phyloP scores from a whole-genome alignment of 2,888 invertebrate genomes.

The Drosophila rubida region DNA sequence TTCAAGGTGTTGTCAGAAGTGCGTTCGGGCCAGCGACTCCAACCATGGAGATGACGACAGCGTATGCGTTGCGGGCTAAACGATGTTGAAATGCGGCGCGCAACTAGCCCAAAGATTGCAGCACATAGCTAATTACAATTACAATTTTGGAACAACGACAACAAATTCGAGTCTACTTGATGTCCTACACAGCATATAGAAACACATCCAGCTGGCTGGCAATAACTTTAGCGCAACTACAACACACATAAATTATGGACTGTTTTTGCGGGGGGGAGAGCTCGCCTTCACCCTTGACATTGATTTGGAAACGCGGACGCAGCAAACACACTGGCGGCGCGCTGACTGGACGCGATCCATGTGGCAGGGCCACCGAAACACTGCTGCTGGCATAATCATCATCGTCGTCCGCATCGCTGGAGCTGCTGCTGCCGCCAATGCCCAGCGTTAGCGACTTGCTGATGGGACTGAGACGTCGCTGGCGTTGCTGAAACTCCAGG shows the following conservation, averaged over 20 bases:
- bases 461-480: constrained; percentile 45
- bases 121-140: constrained; percentile 14
- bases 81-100: constrained; percentile 1
- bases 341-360: constrained; percentile 63
- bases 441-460: constrained; percentile 75
- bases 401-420: constrained; percentile 68
- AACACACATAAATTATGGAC: not conserved
- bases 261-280: not conserved
- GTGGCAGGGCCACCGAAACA: not conserved
- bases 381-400: constrained; percentile 53
- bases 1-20: constrained; percentile 3
- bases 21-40: not conserved
- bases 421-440: constrained; percentile 49
- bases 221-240: constrained; percentile 26
- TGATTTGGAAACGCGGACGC: constrained; percentile 66
- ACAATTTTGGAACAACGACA: constrained; percentile 56
- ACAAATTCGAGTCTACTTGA: constrained; percentile 41
- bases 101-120: constrained; percentile 21
- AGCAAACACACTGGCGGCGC: constrained; percentile 70
- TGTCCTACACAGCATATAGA: not conserved
- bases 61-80: not conserved
- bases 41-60: not conserved
- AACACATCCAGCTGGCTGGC: not conserved
- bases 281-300: constrained; percentile 74
- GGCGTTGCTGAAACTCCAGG: constrained; percentile 43